These are phyloP conservation scores for Clinocottus analis DNA, from an alignment of 2,113 vertebrate genomes.

Conservation along the genomic window DNA sequence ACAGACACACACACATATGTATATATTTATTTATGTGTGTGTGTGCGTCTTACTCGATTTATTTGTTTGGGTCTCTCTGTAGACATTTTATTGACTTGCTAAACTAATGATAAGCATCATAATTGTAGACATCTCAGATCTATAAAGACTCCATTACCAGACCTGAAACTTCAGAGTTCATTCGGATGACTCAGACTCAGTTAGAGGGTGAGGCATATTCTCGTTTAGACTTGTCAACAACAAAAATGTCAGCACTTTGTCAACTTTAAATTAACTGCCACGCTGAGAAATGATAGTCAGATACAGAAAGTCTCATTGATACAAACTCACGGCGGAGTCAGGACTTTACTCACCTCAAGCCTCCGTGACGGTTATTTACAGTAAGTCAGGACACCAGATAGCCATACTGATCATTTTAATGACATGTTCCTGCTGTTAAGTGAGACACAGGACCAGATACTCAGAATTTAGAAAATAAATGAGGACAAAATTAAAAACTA, in stretches of 20 bases:
- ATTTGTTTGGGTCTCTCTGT: neutral
- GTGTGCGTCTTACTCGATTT: neutral
- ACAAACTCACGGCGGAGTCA: neutral
- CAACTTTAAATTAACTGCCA: constrained; percentile 48
- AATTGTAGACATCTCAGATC: neutral
- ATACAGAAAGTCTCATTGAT: constrained; percentile 15
- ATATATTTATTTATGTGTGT: neutral
- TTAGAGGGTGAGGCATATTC: constrained; percentile 42
- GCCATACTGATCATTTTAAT: neutral
- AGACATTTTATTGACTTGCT: neutral
- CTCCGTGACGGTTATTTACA: neutral
- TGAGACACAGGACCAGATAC: neutral
- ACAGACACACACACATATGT: too few relatives aligned
- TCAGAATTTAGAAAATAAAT: neutral
- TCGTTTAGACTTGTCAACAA: constrained; percentile 57
- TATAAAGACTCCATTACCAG: neutral
- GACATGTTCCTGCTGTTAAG: neutral
- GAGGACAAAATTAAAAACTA: constrained; percentile 2
- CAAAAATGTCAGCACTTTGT: constrained; percentile 67
- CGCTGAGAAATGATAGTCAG: constrained; percentile 38
- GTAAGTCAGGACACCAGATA: neutral
- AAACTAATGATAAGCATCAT: constrained; percentile 10
- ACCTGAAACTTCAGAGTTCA: constrained; percentile 36
- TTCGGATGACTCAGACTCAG: constrained; percentile 55
- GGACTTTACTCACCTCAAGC: neutral